Conservation (phyloP, 1,140 invertebrate species). For the Sminthurinus signatus region DNA sequence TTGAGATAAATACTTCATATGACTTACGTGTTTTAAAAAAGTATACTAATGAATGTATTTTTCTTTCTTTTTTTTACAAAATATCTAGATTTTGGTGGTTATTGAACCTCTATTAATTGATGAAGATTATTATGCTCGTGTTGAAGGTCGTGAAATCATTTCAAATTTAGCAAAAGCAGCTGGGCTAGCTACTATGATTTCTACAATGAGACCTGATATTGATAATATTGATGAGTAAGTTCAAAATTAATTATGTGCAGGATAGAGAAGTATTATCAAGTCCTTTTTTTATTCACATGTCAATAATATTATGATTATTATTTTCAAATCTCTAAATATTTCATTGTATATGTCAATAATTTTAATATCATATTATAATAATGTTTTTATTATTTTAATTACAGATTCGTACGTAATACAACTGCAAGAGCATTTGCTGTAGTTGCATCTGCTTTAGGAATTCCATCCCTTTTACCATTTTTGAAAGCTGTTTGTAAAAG, state of each 20-base stretch:
- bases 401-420: slow-evolving; percentile 89
- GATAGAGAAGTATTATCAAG: no score
- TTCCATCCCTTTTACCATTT: slow-evolving; percentile 95
- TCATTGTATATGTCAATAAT: not conserved
- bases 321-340: not conserved
- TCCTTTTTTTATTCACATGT: no score
- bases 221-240: slow-evolving; percentile 93
- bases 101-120: slow-evolving; percentile 98
- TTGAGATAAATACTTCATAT: no score
- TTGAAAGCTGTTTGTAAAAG: slow-evolving; percentile 98
- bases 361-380: not conserved
- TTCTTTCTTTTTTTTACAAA: slow-evolving; percentile 17
- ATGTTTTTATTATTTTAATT: slow-evolving; percentile 13
- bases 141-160: slow-evolving; percentile 98
- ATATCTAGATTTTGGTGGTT: slow-evolving; percentile 80
- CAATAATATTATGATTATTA: not conserved
- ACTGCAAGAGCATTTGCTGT: slow-evolving; percentile 98
- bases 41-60: slow-evolving; percentile 21
- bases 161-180: slow-evolving; percentile 99
- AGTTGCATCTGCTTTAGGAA: slow-evolving; percentile 96
- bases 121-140: slow-evolving; percentile 99
- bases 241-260: no score
- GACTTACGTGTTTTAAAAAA: no score
- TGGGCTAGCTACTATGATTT: slow-evolving; percentile 99
- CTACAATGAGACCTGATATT: slow-evolving; percentile 99